These are phyloP conservation scores for Saturnia pavonia DNA, from an alignment of 2,888 invertebrate species.

Conservation along the genomic window DNA sequence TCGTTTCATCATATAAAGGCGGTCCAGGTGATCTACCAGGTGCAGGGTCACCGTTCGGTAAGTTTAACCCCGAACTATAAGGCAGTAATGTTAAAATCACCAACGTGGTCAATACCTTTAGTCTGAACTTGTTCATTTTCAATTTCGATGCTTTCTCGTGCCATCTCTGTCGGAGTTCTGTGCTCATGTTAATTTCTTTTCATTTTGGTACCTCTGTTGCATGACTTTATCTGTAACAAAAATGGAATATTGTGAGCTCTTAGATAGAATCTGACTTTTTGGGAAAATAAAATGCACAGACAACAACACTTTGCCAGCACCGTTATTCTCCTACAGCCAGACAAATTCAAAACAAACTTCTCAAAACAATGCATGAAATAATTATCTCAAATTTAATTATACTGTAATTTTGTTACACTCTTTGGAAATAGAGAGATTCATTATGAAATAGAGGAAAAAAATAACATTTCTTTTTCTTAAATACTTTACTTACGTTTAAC, in stretches of 20 bases:
- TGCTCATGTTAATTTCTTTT: constrained; percentile 17
- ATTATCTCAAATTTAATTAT: too few species aligned
- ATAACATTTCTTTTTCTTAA: too few species aligned
- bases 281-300: too few species aligned
- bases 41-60: constrained; percentile 84
- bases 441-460: too few species aligned
- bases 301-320: too few species aligned
- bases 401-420: too few species aligned
- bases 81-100: constrained; percentile 65
- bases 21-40: constrained; percentile 86
- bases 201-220: background rate
- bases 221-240: constrained; percentile 19
- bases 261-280: background rate
- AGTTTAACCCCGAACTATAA: constrained; percentile 64
- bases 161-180: constrained; percentile 10
- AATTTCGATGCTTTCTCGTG: constrained; percentile 45
- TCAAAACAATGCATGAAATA: too few species aligned
- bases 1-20: constrained; percentile 60
- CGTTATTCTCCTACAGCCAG: too few species aligned
- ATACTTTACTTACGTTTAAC: too few species aligned
- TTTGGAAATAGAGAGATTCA: too few species aligned
- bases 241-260: background rate
- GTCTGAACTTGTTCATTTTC: constrained; percentile 49
- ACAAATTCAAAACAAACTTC: too few species aligned
- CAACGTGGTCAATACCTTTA: constrained; percentile 44